These are phyloP conservation scores for Hypomecis punctinalis DNA, from an alignment of 2,888 invertebrate genomes.

Conservation along the genomic window DNA sequence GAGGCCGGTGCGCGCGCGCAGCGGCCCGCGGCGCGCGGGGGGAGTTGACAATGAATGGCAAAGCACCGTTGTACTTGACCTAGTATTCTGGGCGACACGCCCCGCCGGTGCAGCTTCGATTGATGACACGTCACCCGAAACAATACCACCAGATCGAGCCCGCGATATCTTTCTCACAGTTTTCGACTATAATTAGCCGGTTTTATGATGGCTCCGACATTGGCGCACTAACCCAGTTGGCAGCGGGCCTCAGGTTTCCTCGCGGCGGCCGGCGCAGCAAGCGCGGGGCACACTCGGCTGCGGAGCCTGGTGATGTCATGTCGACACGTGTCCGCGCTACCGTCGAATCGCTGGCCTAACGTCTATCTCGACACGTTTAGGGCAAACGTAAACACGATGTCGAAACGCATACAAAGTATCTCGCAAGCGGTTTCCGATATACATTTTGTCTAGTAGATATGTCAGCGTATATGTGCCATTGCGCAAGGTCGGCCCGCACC, in stretches of 20 bases:
- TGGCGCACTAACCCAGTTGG: conserved; percentile 80
- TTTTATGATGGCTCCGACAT: conserved; percentile 76
- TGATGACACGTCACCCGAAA: conserved; percentile 66
- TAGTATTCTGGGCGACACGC: conserved; percentile 76
- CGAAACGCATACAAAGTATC: conserved; percentile 71
- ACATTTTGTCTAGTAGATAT: conserved; percentile 69
- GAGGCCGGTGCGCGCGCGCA: conserved; percentile 70
- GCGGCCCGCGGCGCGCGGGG: conserved; percentile 47
- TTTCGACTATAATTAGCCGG: conserved; percentile 61
- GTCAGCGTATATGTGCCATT: conserved; percentile 70
- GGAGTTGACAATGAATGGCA: conserved; percentile 82
- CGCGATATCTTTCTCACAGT: conserved; percentile 51
- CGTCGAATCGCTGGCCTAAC: conserved; percentile 52
- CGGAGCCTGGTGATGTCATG: conserved; percentile 62
- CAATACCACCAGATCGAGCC: conserved; percentile 33
- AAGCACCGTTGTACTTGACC: conserved; percentile 84
- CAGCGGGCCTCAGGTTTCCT: conserved; percentile 62
- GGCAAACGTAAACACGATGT: conserved; percentile 60
- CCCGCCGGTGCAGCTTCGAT: conserved; percentile 66
- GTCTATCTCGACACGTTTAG: conserved; percentile 61
- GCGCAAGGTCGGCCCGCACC: conserved; percentile 80
- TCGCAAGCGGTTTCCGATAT: conserved; percentile 76
- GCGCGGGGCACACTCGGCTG: conserved; percentile 31
- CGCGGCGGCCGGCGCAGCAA: conserved; percentile 63
- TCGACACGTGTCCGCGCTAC: conserved; percentile 52